Evolutionary conservation across 2,888 invertebrate genomes (phyloP), one percentile per base, ranked within the genome.

Genomic region (Lasioglossum morio): DNA sequence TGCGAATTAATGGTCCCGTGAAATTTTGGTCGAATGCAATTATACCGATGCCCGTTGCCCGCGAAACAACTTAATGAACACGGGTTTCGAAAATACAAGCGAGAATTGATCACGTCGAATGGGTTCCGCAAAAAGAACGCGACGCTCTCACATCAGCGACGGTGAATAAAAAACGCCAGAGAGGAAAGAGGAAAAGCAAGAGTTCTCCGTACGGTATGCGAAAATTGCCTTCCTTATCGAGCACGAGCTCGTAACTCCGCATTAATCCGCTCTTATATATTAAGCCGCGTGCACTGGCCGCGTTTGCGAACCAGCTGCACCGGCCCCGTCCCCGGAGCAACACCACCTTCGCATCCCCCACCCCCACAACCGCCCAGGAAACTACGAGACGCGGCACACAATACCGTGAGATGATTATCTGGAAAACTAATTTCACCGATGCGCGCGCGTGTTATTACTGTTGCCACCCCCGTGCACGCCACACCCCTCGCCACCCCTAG

Each of bases 391-490:
- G 92, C 89, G 91, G 90, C 92, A 87, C 93, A 95, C 94, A 95
- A 95, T 95, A 94, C 94, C 92, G 93, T 92, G 92, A 93, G 95
- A 95, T 95, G 94, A 94, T 95, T 95, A 95, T 95, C 95, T 94
- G 94, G 94, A 94, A 95, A 95, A 95, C 95, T 95, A 95, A 95
- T 95, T 95, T 95, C 93, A 93, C 92, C 93, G 93, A 92, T 92
- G 37, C 70, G 93, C 88, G 91, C 89, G 91, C 92, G 90, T 87
- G 88, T 92, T 92, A 87, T 87, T 91, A 77, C 88, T 72, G 77
- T 85, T 81, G 43, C 88, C 80, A 70, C 37, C 75, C 85, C 78
- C 79, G n/a, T 57, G 57, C 43, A 19, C 30, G 63, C 70, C 40
- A 40, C 72, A 27, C 19, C 72, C 72, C 43, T 23, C 43, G 63